Evolutionary conservation across 1,140 invertebrate genomes (phyloP).

Genomic region (Euura saliciscinereae): DNA sequence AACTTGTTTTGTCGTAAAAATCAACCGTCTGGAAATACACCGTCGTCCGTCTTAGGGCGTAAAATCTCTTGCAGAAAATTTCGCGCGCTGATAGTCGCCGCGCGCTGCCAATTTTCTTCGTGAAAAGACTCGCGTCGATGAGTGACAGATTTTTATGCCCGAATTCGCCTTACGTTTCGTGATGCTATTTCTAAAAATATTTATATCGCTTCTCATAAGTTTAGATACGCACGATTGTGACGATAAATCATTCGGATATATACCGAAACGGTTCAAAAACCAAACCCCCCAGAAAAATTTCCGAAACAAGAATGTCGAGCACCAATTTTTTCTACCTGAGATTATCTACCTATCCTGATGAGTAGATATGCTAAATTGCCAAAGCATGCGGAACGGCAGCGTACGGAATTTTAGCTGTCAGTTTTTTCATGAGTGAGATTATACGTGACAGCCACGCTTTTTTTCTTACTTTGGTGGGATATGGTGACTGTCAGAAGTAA

Average conservation of each 20-base stretch:
- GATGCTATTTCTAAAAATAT: neutral
- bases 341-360: too few species aligned
- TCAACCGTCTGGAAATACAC: constrained; percentile 1
- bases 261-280: neutral
- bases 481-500: neutral
- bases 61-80: constrained; percentile 3
- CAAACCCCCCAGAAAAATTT: too few species aligned
- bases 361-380: neutral
- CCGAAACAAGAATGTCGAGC: too few species aligned
- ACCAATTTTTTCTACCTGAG: too few species aligned
- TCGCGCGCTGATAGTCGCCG: neutral
- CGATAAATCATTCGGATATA: neutral
- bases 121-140: neutral
- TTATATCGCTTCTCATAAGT: neutral
- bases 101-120: constrained; percentile 2
- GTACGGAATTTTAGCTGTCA: neutral
- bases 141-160: neutral
- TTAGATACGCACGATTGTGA: neutral
- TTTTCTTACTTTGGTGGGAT: neutral
- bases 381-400: neutral
- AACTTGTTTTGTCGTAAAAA: neutral
- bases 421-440: neutral
- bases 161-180: neutral
- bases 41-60: neutral
- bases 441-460: neutral